Conservation (phyloP, 2,797 vertebrate genomes). For the Trachops cirrhosus region DNA sequence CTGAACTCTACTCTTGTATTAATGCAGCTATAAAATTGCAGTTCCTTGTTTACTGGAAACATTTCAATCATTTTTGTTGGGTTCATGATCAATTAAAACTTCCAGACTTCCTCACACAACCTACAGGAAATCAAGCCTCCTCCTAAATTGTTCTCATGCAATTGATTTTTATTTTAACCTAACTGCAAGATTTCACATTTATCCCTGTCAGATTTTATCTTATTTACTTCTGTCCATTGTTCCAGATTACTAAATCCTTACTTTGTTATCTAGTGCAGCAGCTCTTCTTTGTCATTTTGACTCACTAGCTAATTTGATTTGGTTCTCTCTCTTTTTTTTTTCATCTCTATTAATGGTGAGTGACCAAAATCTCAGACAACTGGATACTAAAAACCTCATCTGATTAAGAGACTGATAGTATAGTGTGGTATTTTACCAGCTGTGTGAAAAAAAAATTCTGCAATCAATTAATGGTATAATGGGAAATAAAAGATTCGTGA, state of each 20-base stretch:
- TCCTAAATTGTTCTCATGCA: conserved; percentile 35
- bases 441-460: background rate
- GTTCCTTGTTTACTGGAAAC: conserved; percentile 18
- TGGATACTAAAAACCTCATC: background rate
- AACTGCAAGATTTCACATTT: conserved; percentile 53
- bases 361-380: background rate
- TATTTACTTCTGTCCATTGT: conserved; percentile 51
- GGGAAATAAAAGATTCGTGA: background rate
- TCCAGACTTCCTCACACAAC: conserved; percentile 35
- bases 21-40: background rate
- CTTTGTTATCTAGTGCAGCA: conserved; percentile 8
- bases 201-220: conserved; percentile 45
- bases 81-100: conserved; percentile 59
- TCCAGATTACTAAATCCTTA: conserved; percentile 59
- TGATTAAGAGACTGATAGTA: background rate
- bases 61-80: conserved; percentile 41
- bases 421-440: background rate
- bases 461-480: background rate
- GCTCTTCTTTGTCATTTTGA: conserved; percentile 33
- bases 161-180: conserved; percentile 63
- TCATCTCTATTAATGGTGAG: background rate
- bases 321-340: conserved; percentile 43
- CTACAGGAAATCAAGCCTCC: conserved; percentile 43
- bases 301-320: conserved; percentile 50
- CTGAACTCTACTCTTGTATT: background rate